phyloP scores from a whole-genome alignment of 2,888 invertebrate genomes.

The Leptarthrus brevirostris region DNA sequence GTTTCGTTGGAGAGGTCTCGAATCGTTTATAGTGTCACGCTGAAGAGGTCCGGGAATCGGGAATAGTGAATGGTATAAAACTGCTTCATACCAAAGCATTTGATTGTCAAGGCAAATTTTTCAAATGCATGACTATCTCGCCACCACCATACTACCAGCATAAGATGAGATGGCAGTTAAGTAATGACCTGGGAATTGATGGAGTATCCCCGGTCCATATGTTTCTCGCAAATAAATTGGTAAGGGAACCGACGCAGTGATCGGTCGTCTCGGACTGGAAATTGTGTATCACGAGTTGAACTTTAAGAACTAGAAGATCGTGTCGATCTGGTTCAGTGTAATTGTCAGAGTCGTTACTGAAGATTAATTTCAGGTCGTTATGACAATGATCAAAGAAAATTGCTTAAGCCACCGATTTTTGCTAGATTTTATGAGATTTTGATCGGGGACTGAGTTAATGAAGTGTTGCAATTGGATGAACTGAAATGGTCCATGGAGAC shows the following conservation, averaged over 20 bases:
- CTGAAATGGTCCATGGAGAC: too few relatives aligned
- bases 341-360: conserved; percentile 32
- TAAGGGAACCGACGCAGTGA: background rate
- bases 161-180: conserved; percentile 28
- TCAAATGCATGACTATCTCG: conserved; percentile 3
- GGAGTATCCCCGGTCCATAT: conserved; percentile 32
- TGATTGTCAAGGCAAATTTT: background rate
- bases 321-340: conserved; percentile 40
- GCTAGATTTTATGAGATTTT: background rate
- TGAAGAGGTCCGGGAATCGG: background rate
- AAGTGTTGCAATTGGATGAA: too few relatives aligned
- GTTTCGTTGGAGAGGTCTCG: too few relatives aligned
- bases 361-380: conserved; percentile 38
- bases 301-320: conserved; percentile 44
- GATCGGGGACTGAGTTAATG: too few relatives aligned
- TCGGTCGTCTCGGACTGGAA: background rate
- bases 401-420: conserved; percentile 22
- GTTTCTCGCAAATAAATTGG: conserved; percentile 16
- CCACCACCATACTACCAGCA: conserved; percentile 12
- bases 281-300: conserved; percentile 24
- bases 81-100: background rate
- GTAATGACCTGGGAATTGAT: conserved; percentile 46
- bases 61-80: background rate
- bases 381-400: conserved; percentile 22
- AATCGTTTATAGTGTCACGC: conserved; percentile 38